Evolutionary conservation across 2,888 invertebrate species (phyloP).

Genomic region (Eremobia ochroleuca): DNA sequence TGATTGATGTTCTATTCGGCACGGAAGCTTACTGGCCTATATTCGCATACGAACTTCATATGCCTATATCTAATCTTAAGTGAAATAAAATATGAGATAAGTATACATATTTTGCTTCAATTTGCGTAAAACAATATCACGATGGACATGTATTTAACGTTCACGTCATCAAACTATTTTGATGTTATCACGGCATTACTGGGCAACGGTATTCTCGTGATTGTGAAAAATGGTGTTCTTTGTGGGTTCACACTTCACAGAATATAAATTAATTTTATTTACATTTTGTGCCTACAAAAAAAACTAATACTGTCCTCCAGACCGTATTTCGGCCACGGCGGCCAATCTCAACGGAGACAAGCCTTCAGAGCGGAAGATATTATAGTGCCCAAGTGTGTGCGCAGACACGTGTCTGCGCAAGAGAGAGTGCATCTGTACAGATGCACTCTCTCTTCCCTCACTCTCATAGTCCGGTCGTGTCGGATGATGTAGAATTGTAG

Average conservation of each 20-base stretch:
- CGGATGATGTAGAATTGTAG: too few relatives aligned
- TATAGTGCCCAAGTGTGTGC: too few relatives aligned
- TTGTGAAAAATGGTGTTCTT: neutral
- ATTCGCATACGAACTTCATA: slow-evolving; percentile 4
- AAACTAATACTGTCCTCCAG: too few relatives aligned
- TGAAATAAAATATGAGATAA: slow-evolving; percentile 12
- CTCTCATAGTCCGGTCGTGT: too few relatives aligned
- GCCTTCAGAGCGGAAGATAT: too few relatives aligned
- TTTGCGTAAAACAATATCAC: slow-evolving; percentile 28
- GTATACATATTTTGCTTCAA: slow-evolving; percentile 24
- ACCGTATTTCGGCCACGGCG: too few relatives aligned
- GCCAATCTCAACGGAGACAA: too few relatives aligned
- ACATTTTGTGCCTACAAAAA: too few relatives aligned
- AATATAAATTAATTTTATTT: neutral
- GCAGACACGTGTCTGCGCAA: too few relatives aligned
- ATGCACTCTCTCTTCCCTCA: too few relatives aligned
- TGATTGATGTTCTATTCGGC: neutral
- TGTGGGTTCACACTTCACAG: slow-evolving; percentile 18
- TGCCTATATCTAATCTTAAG: slow-evolving; percentile 25
- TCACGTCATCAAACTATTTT: slow-evolving; percentile 8
- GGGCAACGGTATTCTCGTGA: slow-evolving; percentile 34
- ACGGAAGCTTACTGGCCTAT: slow-evolving; percentile 18
- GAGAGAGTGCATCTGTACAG: too few relatives aligned
- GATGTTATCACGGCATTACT: slow-evolving; percentile 31
- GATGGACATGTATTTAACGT: neutral